Evolutionary conservation across 1,140 invertebrate genomes (phyloP), one percentile per base, ranked within the genome.

Genomic region (Ceratosolen fusciceps): DNA sequence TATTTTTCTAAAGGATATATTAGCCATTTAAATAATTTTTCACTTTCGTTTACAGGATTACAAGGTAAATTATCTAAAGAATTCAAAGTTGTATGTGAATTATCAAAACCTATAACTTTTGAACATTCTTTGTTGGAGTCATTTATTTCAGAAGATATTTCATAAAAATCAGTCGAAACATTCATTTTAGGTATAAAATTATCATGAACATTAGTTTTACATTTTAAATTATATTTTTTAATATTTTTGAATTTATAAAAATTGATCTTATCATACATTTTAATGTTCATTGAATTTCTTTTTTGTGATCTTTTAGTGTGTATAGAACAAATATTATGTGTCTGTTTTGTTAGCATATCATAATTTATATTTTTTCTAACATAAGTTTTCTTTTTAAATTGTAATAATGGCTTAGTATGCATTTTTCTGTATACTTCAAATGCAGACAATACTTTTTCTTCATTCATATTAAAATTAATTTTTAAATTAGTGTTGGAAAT

Each of bases 11-110:
- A 90, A 16, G 95, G 95, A 86, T 93, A 88, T 34, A 96, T 92
- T 39, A 97, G 83, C 93, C 94, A 95, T 80, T 93, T 88, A 82
- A 96, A 94, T 26, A 94, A 83, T 78, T 92, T 91, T 37, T 90
- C 87, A 14, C 93, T 94, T 83, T 93, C 89, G 78, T 90, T 86
- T n/a, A 88, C 82, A 81, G 93, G 93, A 86, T 93, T 86, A 16
- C 49, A 74, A 2, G n/a, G 60, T n/a, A 34, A 26, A 10, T 31
- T 24, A 21, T 43, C 24, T 29, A 31, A 3, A 43, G 8, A 19
- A 31, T 52, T 39, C n/a, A n/a, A n/a, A n/a, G n/a, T n/a, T n/a
- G n/a, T n/a, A n/a, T n/a, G n/a, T n/a, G n/a, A n/a, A n/a, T n/a
- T n/a, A n/a, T n/a, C n/a, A n/a, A n/a, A n/a, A n/a, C n/a, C n/a